A percentile compares a stretch with the other conserved stretches of the same genome.
These are phyloP conservation scores for Pipra filicauda DNA, from an alignment of 2,113 vertebrate genomes.

Conservation along the genomic window DNA sequence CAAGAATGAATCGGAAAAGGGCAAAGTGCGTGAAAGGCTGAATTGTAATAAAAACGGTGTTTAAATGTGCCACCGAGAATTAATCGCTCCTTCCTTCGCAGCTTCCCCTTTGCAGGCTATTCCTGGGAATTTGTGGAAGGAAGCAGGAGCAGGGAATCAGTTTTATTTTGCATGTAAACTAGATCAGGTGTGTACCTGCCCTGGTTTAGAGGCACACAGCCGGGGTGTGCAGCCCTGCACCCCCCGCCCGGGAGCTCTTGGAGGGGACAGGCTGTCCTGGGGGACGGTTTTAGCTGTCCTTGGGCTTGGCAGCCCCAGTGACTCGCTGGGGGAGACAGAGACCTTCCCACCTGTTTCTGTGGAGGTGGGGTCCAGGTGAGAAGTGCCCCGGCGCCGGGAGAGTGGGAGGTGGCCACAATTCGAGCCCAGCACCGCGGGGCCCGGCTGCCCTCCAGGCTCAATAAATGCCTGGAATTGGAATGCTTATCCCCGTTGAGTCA, in stretches of 20 bases:
- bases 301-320: background rate
- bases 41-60: slow-evolving; percentile 54
- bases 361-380: accelerated
- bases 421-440: accelerated
- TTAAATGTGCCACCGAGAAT: slow-evolving; percentile 54
- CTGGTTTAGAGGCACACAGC: background rate
- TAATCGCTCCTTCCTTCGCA: slow-evolving; percentile 24
- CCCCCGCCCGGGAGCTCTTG: accelerated
- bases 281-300: background rate
- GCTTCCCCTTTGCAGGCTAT: background rate
- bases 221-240: accelerated
- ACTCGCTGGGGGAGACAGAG: accelerated
- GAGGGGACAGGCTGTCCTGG: accelerated
- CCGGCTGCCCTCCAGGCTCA: background rate
- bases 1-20: slow-evolving; percentile 65
- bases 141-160: background rate
- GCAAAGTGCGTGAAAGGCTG: slow-evolving; percentile 47
- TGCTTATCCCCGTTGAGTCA: background rate
- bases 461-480: background rate
- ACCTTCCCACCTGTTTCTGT: accelerated
- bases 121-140: background rate
- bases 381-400: accelerated
- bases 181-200: background rate
- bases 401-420: background rate
- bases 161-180: background rate